Evolutionary conservation across 2,113 vertebrate species (phyloP), one percentile per base, ranked within the genome.

Genomic region (Amblyopsis rosae): DNA sequence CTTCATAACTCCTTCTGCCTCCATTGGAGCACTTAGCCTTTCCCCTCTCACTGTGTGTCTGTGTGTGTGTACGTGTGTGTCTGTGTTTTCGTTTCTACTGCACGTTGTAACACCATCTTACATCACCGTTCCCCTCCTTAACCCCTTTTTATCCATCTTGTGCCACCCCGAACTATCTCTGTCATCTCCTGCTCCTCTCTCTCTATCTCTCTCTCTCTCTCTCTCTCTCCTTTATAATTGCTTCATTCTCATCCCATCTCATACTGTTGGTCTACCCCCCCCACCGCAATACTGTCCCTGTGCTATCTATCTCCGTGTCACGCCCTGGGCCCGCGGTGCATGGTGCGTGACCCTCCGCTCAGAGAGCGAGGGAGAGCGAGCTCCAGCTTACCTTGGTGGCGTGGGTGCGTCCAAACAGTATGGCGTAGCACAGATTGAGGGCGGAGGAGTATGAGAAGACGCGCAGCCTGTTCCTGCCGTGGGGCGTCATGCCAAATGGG

Each of bases 391-490:
- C 88, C 90, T 98, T 98, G 90, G 97, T 98, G 88, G 95, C 96
- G 1, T 95, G 96, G 0, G 95, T 97, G 82, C 96, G 96, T 13
- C 97, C 96, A 0, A 98, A 99, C 70, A 98, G 94, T 77, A 99
- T 98, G 86, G 98, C 95, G 0, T 99, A 99, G 93, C 98, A 99
- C 47, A 99, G 95, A 84, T 95, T 98, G 88, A 99, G 96, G 16
- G 96, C 97, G 0, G 97, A 98, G 12, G 97, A 98, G 84, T 96
- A 98, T 76, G 96, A 99, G 93, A 99, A 99, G 49, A 98, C 91
- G 1, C 95, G 95, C 72, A 91, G 78, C 4, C 96, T 90, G 88
- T 98, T 98, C 58, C 95, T 93, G 62, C 96, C 97, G 0, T 96
- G 95, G 0, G 98, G 98, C 0, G 98, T 98, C 94, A 98, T 98